These are phyloP conservation scores for Leucophenga montana DNA, from an alignment of 2,888 invertebrate species.

Conservation along the genomic window DNA sequence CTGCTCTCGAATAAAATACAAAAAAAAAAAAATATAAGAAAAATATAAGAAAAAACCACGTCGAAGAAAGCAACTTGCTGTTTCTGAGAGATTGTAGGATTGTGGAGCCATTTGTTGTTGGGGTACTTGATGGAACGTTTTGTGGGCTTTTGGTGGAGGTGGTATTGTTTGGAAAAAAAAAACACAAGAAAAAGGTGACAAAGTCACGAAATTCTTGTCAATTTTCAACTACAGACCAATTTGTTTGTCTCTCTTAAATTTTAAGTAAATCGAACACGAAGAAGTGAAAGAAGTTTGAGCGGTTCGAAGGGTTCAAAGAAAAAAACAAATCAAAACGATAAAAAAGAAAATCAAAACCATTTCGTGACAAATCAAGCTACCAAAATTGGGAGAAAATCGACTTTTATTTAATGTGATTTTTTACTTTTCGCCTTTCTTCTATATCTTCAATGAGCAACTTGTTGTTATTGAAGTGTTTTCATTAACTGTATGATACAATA, in stretches of 20 bases:
- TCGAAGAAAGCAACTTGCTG: constrained; percentile 46
- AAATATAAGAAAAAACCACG: constrained; percentile 34
- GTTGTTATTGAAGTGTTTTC: constrained; percentile 40
- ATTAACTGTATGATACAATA: constrained; percentile 54
- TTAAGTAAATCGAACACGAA: constrained; percentile 27
- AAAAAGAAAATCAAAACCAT: constrained; percentile 47
- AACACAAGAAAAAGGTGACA: constrained; percentile 68
- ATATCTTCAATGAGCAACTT: constrained; percentile 18
- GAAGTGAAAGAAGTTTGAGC: too few species aligned
- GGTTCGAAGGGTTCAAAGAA: constrained; percentile 41
- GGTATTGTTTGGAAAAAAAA: constrained; percentile 32
- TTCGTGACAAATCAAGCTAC: constrained; percentile 73
- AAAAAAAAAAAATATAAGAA: constrained; percentile 21
- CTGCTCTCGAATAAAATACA: constrained; percentile 32
- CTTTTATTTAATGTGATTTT: constrained; percentile 15
- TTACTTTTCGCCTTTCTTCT: constrained; percentile 9
- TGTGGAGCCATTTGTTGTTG: constrained; percentile 31
- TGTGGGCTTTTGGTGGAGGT: constrained; percentile 52
- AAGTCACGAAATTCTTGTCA: constrained; percentile 74
- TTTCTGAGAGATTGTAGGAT: constrained; percentile 9
- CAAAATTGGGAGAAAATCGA: constrained; percentile 69
- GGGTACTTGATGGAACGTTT: constrained; percentile 42
- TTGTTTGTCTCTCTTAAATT: constrained; percentile 68
- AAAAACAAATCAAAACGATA: constrained; percentile 28
- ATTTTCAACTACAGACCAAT: constrained; percentile 73